Evolutionary conservation across 1,140 invertebrate species (phyloP).

Genomic region (Drosophila lacertosa): DNA sequence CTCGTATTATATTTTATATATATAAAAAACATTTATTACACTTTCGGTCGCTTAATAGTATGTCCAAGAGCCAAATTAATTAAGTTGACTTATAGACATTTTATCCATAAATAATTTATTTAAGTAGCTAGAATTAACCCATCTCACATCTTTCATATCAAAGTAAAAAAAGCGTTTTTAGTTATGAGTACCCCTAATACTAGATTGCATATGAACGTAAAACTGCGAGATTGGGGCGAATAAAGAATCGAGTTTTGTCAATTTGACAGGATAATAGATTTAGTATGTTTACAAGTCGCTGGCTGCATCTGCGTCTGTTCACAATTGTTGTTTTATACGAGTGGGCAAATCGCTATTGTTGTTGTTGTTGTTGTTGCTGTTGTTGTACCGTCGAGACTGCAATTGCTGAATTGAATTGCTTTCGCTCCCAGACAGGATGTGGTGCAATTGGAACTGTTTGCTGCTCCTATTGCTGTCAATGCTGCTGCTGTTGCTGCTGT

Average conservation of each 20-base stretch:
- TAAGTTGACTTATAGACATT: too few relatives aligned
- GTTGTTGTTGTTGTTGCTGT: slow-evolving; percentile 33
- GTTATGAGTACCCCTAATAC: slow-evolving; percentile 22
- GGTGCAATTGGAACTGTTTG: slow-evolving; percentile 66
- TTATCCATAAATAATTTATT: too few relatives aligned
- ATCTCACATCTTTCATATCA: too few relatives aligned
- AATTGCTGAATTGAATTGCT: slow-evolving; percentile 60
- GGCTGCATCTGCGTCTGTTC: slow-evolving; percentile 29
- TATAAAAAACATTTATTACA: too few relatives aligned
- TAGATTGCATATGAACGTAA: background rate
- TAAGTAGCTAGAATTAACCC: too few relatives aligned
- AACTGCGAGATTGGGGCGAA: slow-evolving; percentile 6
- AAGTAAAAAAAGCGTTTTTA: background rate
- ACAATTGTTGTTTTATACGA: slow-evolving; percentile 20
- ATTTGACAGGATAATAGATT: slow-evolving; percentile 69
- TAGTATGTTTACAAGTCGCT: slow-evolving; percentile 61
- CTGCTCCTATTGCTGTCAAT: background rate
- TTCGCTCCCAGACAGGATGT: slow-evolving; percentile 60
- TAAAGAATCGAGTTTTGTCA: slow-evolving; percentile 46
- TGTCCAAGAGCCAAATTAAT: too few relatives aligned
- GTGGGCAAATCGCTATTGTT: slow-evolving; percentile 2
- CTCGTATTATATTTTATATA: too few relatives aligned
- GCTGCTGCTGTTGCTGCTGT: background rate
- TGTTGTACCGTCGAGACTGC: slow-evolving; percentile 51
- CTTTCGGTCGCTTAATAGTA: too few relatives aligned